phyloP scores from a whole-genome alignment of 2,888 invertebrate species.

The Augiades crinisus region DNA sequence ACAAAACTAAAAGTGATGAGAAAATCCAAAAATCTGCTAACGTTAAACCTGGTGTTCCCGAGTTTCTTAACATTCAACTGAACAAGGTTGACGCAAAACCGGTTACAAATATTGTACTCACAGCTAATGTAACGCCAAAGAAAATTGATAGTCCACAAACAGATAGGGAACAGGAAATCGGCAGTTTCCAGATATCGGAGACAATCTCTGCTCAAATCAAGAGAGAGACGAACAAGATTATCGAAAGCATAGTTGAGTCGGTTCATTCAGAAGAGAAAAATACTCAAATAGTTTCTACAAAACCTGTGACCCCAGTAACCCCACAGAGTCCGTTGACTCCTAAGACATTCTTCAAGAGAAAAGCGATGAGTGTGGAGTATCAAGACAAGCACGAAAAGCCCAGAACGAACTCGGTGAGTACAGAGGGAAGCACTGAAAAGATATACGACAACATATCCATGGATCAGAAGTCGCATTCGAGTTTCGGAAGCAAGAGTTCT shows the following conservation, averaged over 20 bases:
- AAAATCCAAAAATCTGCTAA: constrained; percentile 51
- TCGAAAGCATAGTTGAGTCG: constrained; percentile 47
- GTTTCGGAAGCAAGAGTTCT: constrained; percentile 74
- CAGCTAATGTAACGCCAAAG: constrained; percentile 81
- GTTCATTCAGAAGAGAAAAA: constrained; percentile 47
- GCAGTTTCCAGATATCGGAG: constrained; percentile 49
- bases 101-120: constrained; percentile 83
- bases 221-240: constrained; percentile 50
- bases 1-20: constrained; percentile 66
- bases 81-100: constrained; percentile 85
- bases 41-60: constrained; percentile 76
- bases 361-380: constrained; percentile 79
- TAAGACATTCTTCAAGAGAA: constrained; percentile 76
- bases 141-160: constrained; percentile 61
- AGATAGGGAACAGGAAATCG: constrained; percentile 56
- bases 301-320: constrained; percentile 37
- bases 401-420: constrained; percentile 64
- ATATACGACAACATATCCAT: constrained; percentile 72
- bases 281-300: constrained; percentile 16
- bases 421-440: constrained; percentile 69
- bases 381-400: constrained; percentile 69
- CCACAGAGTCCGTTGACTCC: constrained; percentile 67
- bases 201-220: constrained; percentile 44
- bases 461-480: constrained; percentile 71
- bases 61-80: constrained; percentile 86